Conservation (phyloP, 2,888 invertebrate species). For the Plagodis pulveraria region DNA sequence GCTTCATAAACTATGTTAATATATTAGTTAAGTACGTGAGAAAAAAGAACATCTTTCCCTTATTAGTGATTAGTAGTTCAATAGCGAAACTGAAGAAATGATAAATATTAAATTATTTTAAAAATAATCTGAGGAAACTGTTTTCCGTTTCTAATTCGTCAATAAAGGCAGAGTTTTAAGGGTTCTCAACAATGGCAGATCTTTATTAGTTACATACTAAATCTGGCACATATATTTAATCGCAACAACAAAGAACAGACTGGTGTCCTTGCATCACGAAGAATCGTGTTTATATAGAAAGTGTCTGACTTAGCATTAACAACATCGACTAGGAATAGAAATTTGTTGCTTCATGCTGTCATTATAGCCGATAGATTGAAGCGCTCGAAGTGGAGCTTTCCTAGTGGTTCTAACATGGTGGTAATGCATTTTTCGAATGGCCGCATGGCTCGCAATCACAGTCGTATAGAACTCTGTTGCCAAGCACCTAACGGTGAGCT, state of each 20-base stretch:
- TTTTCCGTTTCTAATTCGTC: not conserved
- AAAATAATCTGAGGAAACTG: slow-evolving; percentile 4
- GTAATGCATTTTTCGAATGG: too few relatives aligned
- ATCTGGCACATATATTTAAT: slow-evolving; percentile 46
- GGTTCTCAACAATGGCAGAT: slow-evolving; percentile 33
- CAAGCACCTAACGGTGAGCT: too few relatives aligned
- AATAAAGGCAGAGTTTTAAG: slow-evolving; percentile 1
- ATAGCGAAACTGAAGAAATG: not conserved
- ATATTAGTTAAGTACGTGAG: slow-evolving; percentile 32
- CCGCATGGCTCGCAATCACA: too few relatives aligned
- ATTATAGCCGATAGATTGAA: too few relatives aligned
- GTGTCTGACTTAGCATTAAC: too few relatives aligned
- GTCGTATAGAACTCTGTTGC: too few relatives aligned
- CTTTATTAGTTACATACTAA: slow-evolving; percentile 40
- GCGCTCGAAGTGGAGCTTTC: too few relatives aligned
- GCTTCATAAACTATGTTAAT: slow-evolving; percentile 11
- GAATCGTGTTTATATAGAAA: not conserved
- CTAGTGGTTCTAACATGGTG: too few relatives aligned
- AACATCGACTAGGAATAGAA: too few relatives aligned
- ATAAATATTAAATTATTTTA: slow-evolving; percentile 1
- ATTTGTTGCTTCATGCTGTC: too few relatives aligned
- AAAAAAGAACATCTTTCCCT: slow-evolving; percentile 1
- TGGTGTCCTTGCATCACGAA: not conserved
- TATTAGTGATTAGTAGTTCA: slow-evolving; percentile 14
- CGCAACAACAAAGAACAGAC: slow-evolving; percentile 1